Percentiles rank a stretch among this genome's conserved stretches.
Conservation (phyloP, 2,888 invertebrate species). For the Ischnura elegans region DNA sequence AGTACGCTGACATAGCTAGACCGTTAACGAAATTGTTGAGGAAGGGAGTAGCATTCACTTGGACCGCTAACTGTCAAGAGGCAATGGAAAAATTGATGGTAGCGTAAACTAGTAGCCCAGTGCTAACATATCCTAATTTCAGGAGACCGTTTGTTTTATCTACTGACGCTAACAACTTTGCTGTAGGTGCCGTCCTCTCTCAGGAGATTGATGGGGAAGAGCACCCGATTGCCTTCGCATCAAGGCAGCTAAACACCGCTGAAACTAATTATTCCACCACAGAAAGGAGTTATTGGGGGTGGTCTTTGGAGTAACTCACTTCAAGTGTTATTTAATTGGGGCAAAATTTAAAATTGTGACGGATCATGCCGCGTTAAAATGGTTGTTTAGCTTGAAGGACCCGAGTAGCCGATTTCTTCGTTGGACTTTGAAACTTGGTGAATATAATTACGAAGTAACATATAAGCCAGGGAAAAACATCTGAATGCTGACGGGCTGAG, state of each 20-base stretch:
- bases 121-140: conserved; percentile 75
- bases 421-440: neutral
- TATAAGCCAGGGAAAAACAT: neutral
- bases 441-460: neutral
- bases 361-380: no score
- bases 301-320: conserved; percentile 75
- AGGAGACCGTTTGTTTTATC: conserved; percentile 73
- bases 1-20: conserved; percentile 71
- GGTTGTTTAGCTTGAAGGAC: neutral
- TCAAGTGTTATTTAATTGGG: conserved; percentile 76
- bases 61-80: conserved; percentile 67
- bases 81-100: conserved; percentile 68
- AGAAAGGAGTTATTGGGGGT: conserved; percentile 76
- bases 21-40: conserved; percentile 72
- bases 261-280: conserved; percentile 72
- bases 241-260: conserved; percentile 73
- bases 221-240: conserved; percentile 75
- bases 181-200: conserved; percentile 73
- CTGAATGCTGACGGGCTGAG: neutral
- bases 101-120: conserved; percentile 71
- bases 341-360: conserved; percentile 70
- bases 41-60: conserved; percentile 71
- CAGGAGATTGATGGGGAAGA: conserved; percentile 74
- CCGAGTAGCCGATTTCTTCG: neutral
- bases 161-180: conserved; percentile 75